Evolutionary conservation across 2,888 invertebrate genomes (phyloP).

Genomic region (Polymixis lichenea): DNA sequence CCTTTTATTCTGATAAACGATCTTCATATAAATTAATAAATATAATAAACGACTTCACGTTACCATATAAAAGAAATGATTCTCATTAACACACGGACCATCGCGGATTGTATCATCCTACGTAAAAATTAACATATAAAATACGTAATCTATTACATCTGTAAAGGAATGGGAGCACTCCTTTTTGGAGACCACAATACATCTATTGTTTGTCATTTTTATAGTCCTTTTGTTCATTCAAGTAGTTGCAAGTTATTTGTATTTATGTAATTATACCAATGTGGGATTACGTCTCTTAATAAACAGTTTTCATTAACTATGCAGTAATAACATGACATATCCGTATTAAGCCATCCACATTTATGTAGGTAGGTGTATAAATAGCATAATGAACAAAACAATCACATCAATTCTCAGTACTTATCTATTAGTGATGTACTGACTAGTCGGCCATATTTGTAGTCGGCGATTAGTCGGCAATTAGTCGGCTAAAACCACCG

Average conservation of each 20-base stretch:
- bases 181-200: slow-evolving; percentile 47
- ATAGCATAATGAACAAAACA: slow-evolving; percentile 1
- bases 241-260: slow-evolving; percentile 32
- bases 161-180: slow-evolving; percentile 44
- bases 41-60: slow-evolving; percentile 54
- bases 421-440: too few relatives aligned
- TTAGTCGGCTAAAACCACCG: too few relatives aligned
- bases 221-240: slow-evolving; percentile 45
- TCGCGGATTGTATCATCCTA: slow-evolving; percentile 59
- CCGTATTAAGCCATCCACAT: slow-evolving; percentile 26
- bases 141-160: slow-evolving; percentile 47
- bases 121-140: slow-evolving; percentile 65
- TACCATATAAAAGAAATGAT: slow-evolving; percentile 61
- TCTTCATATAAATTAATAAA: slow-evolving; percentile 55
- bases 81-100: slow-evolving; percentile 53
- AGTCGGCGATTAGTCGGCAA: too few relatives aligned
- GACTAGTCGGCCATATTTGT: too few relatives aligned
- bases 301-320: slow-evolving; percentile 17
- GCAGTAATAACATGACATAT: slow-evolving; percentile 24
- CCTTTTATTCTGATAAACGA: slow-evolving; percentile 51
- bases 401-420: too few relatives aligned
- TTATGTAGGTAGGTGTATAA: neutral
- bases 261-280: too few relatives aligned
- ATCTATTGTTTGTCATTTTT: slow-evolving; percentile 47
- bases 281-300: slow-evolving; percentile 40